Evolutionary conservation across 2,113 vertebrate species (phyloP).

Genomic region (Crotalus viridis): DNA sequence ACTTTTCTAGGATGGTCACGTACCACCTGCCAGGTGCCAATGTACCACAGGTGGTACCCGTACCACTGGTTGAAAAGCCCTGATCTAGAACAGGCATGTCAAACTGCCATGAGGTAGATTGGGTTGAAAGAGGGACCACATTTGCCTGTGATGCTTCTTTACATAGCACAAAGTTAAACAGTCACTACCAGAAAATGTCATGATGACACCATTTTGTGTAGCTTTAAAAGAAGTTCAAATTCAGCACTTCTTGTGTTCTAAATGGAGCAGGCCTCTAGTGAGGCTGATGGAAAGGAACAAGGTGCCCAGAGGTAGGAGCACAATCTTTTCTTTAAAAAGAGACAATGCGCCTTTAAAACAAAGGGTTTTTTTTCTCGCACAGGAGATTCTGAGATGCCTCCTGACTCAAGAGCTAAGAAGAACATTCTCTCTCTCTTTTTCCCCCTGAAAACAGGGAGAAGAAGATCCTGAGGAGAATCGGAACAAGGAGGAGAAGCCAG

Average conservation of each 20-base stretch:
- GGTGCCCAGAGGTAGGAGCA: background rate
- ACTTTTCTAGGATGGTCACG: no score
- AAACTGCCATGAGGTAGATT: background rate
- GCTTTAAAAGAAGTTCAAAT: background rate
- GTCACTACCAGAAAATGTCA: background rate
- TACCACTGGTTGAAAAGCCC: no score
- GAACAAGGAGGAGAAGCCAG: conserved; percentile 79
- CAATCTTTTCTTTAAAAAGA: no score
- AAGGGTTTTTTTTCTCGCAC: background rate
- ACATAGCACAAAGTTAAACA: background rate
- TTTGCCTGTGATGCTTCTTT: background rate
- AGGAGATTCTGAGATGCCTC: background rate
- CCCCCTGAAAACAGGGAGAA: conserved; percentile 77
- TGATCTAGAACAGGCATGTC: background rate
- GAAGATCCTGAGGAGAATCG: conserved; percentile 76
- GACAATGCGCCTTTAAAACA: background rate
- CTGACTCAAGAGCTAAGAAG: background rate
- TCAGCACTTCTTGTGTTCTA: background rate
- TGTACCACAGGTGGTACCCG: no score
- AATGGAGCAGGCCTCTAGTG: background rate
- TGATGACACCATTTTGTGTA: background rate
- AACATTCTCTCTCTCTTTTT: background rate
- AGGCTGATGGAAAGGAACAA: background rate
- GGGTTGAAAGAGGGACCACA: background rate
- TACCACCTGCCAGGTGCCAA: no score